These are phyloP conservation scores for Smutsia temminckii DNA, from an alignment of 2,797 vertebrate genomes.

Conservation along the genomic window DNA sequence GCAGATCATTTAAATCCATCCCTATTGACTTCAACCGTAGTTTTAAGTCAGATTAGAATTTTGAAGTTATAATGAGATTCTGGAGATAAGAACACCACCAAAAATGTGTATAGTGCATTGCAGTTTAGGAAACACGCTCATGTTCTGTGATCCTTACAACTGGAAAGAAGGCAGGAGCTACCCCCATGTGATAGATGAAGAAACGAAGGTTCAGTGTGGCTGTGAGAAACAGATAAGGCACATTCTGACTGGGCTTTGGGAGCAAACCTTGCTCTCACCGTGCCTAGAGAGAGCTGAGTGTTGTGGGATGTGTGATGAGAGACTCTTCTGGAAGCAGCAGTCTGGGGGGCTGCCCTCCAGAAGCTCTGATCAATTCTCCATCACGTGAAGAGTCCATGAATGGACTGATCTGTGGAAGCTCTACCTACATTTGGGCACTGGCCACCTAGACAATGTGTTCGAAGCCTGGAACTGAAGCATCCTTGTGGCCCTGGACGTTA, in stretches of 20 bases:
- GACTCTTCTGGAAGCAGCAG: not conserved
- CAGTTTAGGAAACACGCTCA: conserved; percentile 8
- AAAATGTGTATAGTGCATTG: not conserved
- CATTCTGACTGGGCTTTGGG: not conserved
- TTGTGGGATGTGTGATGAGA: not conserved
- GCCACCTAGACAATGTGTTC: conserved; percentile 64
- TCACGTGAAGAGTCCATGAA: not conserved
- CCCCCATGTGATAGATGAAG: not conserved
- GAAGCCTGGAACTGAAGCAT: conserved; percentile 78
- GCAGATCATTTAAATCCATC: conserved; percentile 8
- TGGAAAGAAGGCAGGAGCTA: not conserved
- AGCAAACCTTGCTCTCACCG: not conserved
- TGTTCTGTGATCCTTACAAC: not conserved
- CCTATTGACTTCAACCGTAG: not conserved
- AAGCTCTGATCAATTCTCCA: not conserved
- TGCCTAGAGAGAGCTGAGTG: not conserved
- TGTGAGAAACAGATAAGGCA: not conserved
- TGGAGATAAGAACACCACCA: not conserved
- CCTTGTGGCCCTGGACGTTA: conserved; percentile 82
- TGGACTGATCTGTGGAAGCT: conserved; percentile 34
- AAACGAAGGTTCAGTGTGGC: not conserved
- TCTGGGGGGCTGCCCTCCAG: not conserved
- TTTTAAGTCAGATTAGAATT: conserved; percentile 49
- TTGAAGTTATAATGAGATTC: conserved; percentile 35
- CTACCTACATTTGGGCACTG: conserved; percentile 71